Base-by-base conservation (phyloP, 2,113 vertebrate species). In the Scatophagus argus region DNA sequence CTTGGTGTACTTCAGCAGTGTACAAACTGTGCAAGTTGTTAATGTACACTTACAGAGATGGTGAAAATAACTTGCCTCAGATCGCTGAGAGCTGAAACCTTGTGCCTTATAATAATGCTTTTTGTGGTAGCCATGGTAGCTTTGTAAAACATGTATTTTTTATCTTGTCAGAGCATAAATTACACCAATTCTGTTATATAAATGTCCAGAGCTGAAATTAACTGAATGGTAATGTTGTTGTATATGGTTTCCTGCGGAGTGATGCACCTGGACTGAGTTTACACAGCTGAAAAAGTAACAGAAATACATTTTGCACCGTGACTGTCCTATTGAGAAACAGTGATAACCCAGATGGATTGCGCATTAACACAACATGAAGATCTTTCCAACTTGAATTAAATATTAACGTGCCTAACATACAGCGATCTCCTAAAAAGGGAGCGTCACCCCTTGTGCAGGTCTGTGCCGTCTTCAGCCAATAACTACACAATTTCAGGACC, bases 31-130 rank as follows among this genome's bases (percentile, higher is more conserved):
- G 55, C 34, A 73, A 47, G 63, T 70, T 64, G 55, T 82, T 74
- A 36, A 65, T 70, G 72, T 54, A 32, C 36, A 62, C 70, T 81
- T 84, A 84, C 44, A 72, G 77, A 84, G 44, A 68, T 32, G 55
- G 25, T 56, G 64, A 67, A 83, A 70, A 80, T 64, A 59, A 79
- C 59, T 79, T 77, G 63, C 29, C 43, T 66, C 51, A 80, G 68
- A 81, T n/a, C n/a, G n/a, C 34, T 4, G n/a, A 71, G 70, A 82
- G 62, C 32, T 77, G 38, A 73, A 85, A 80, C 59, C 59, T 38
- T 13, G 8, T 55, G 62, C 60, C 29, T 66, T 56, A 27, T 44
- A 58, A 44, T 71, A 81, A 79, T 77, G 60, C 27, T 64, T 19
- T 46, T 31, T 25, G 27, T 46, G 31, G 70, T 79, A 74, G 52